Base-by-base conservation (phyloP, 2,113 vertebrate species). In the Phrynosoma platyrhinos region DNA sequence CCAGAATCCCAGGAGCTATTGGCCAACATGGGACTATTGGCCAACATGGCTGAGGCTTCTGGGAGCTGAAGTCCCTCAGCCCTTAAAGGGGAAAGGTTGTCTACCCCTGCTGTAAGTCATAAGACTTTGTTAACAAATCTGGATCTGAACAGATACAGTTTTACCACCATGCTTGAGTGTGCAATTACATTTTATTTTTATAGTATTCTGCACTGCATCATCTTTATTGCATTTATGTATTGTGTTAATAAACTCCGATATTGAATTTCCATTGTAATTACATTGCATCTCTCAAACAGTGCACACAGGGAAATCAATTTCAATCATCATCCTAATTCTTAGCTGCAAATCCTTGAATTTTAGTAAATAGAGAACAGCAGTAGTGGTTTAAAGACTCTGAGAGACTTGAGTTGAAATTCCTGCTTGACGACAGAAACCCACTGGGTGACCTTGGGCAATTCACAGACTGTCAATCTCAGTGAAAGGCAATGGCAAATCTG, bases 211-310 rank as follows among this genome's bases (percentile, higher is more conserved):
- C 58, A 81, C 21, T 30, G n/a, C 25, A 27, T 27, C 58, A 7
- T 76, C 72, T 79, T 72, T 12, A 81, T 3, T 55, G 32, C 68
- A 42, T 58, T 8, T 55, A 14, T 68, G 47, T 14, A 23, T 21
- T 40, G 64, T 27, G 55, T 66, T 42, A 85, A 79, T 79, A 53
- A 47, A 55, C 5, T 25, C 23, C 30, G n/a, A 23, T 66, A 58
- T 21, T 20, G 77, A 27, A 80, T 72, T 85, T 80, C 47, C 78
- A 72, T 72, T 62, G 14, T 58, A 80, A 80, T 75, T 75, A 75
- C 52, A 36, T 13, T 40, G 25, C 23, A 72, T 55, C 53, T 72
- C 25, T 72, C 68, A 30, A 14, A 52, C 62, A 86, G 68, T 40
- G 68, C 14, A 25, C 21, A 55, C 9, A 9, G 47, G 0, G 13